Evolutionary conservation across 2,888 invertebrate species (phyloP).

Genomic region (Scaeva pyrastri): DNA sequence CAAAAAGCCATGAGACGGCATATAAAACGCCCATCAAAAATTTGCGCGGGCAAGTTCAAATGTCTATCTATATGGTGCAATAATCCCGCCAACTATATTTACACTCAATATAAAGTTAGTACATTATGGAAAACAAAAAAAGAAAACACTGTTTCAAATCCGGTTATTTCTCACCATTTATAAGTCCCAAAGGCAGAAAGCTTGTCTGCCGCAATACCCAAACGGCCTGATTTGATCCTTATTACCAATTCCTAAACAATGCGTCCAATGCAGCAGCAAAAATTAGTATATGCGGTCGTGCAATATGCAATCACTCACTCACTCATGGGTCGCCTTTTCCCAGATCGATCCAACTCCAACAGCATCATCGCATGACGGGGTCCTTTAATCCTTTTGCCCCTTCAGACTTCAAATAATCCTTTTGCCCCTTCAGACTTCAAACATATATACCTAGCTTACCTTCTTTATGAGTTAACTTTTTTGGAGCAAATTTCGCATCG

Average conservation of each 20-base stretch:
- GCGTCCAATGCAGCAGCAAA: conserved; percentile 68
- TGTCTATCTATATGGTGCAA: too few relatives aligned
- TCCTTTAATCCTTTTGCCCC: conserved; percentile 9
- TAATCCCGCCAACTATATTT: too few relatives aligned
- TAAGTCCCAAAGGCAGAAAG: conserved; percentile 4
- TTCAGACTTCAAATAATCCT: conserved; percentile 8
- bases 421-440: not conserved
- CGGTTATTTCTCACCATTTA: not conserved
- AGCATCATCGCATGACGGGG: not conserved
- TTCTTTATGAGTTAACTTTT: not conserved
- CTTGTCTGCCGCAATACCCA: conserved; percentile 44
- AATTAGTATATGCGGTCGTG: conserved; percentile 59
- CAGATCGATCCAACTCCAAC: conserved; percentile 3
- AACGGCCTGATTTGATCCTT: conserved; percentile 60
- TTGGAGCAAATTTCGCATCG: not conserved
- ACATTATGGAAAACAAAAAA: not conserved
- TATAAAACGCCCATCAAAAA: too few relatives aligned
- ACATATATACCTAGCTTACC: not conserved
- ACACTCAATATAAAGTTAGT: too few relatives aligned
- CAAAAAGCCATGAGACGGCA: too few relatives aligned
- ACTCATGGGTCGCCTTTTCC: not conserved
- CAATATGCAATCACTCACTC: conserved; percentile 19
- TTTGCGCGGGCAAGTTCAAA: too few relatives aligned
- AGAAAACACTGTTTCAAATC: not conserved
- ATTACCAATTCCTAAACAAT: conserved; percentile 56